These are phyloP conservation scores for Oligia strigilis DNA, from an alignment of 2,888 invertebrate species.

Conservation along the genomic window DNA sequence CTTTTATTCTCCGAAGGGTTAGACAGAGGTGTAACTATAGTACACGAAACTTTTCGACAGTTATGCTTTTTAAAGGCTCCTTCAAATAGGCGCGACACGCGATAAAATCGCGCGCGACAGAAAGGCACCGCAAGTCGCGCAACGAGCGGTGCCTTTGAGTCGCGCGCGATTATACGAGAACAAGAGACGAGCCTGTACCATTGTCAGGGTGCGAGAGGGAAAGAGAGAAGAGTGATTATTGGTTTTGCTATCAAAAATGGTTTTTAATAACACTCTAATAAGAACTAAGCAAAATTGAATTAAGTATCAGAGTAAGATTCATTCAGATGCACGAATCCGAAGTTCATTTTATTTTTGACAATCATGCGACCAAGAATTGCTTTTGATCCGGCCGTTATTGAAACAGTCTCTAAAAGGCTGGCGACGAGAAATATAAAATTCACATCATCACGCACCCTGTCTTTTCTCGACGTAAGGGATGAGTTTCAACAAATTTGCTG, in stretches of 20 bases:
- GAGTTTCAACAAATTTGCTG: conserved; percentile 38
- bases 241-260: background rate
- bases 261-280: background rate
- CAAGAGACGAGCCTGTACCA: background rate
- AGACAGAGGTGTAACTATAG: background rate
- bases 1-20: background rate
- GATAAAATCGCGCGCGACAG: no score
- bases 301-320: background rate
- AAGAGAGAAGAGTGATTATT: background rate
- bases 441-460: conserved; percentile 42
- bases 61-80: background rate
- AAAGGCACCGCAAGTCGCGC: no score
- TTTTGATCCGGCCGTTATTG: conserved; percentile 19
- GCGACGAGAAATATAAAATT: conserved; percentile 38
- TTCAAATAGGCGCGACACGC: no score
- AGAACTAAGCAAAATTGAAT: background rate
- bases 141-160: no score
- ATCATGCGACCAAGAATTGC: background rate
- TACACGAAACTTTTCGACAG: background rate
- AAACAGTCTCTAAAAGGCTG: conserved; percentile 9
- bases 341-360: conserved; percentile 3
- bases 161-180: no score
- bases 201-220: background rate
- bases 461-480: conserved; percentile 38
- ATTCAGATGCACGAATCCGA: background rate